Evolutionary conservation across 1,140 invertebrate species (phyloP), one percentile per base, ranked within the genome.

Genomic region (Antheraea mylitta): DNA sequence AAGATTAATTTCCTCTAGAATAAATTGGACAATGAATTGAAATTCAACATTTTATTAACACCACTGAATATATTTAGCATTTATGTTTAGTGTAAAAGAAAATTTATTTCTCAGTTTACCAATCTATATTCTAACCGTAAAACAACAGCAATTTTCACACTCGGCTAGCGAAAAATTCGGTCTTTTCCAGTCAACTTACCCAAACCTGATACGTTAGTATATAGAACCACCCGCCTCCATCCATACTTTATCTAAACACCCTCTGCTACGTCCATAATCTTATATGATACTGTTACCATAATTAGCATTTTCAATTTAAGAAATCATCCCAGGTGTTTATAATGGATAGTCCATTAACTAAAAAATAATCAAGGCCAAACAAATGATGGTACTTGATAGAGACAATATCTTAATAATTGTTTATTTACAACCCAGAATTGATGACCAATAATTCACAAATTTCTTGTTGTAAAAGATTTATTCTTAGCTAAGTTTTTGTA

Each of bases 241-340:
- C 72, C 75, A 77, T 83, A 85, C 75, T 83, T 83, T 70, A 77
- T 81, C 76, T 77, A 82, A 53, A 84, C 81, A 82, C 80, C 80
- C 82, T 82, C 75, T 79, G 66, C 69, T 72, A 76, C 64, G 72
- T 67, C 66, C 71, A 76, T 78, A 78, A 80, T 75, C 69, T 71
- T 66, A 71, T 75, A 59, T 73, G 70, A 76, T 79, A 67, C 71
- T 72, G 18, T 61, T 58, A 75, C 74, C 72, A 76, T 78, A 79
- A 80, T 76, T 79, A 74, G 75, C 68, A 77, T 75, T 76, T 77
- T 76, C 69, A 70, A 5, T 64, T 45, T 67, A 68, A 74, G 9
- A 53, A 53, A 16, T 7, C 16, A 6, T 53, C 16, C 16, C 16
- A 13, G 16, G 45, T 16, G 16, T 2, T 53, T 16, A 16, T 2